phyloP scores from a whole-genome alignment of 1,140 invertebrate genomes.

The Calephelis nemesis region DNA sequence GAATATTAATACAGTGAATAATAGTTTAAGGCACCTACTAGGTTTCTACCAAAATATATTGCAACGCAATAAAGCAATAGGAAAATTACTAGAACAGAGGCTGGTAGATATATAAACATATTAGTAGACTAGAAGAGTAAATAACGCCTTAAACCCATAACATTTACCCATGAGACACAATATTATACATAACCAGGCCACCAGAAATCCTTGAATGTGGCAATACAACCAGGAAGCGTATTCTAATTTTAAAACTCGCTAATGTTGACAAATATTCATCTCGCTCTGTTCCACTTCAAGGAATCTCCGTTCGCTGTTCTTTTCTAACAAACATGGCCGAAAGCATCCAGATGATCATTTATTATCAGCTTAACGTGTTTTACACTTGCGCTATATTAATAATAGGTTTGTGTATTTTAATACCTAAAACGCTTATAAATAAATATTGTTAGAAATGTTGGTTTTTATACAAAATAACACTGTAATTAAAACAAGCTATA shows the following conservation, averaged over 20 bases:
- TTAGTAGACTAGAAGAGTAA: no score
- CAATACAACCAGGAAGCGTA: conserved; percentile 40
- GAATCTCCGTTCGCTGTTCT: conserved; percentile 20
- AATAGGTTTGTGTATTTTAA: neutral
- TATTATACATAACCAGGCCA: conserved; percentile 2
- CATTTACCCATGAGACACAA: no score
- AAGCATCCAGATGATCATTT: conserved; percentile 35
- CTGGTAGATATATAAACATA: no score
- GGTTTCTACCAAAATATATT: no score
- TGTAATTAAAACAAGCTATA: neutral
- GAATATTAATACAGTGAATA: no score
- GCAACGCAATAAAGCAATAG: no score
- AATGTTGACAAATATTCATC: conserved; percentile 55
- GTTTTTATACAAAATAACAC: neutral
- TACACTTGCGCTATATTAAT: conserved; percentile 12
- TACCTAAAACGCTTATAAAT: neutral
- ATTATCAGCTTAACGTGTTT: conserved; percentile 24
- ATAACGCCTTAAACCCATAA: no score
- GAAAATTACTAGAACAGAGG: no score
- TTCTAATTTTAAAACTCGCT: conserved; percentile 43
- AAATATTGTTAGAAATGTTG: neutral
- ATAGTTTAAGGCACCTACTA: no score
- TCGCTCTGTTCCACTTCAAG: conserved; percentile 29
- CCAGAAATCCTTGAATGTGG: conserved; percentile 30
- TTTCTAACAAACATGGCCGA: conserved; percentile 35